Evolutionary conservation across 2,113 vertebrate species (phyloP), one percentile per base, ranked within the genome.

Genomic region (Scartelaos histophorus): DNA sequence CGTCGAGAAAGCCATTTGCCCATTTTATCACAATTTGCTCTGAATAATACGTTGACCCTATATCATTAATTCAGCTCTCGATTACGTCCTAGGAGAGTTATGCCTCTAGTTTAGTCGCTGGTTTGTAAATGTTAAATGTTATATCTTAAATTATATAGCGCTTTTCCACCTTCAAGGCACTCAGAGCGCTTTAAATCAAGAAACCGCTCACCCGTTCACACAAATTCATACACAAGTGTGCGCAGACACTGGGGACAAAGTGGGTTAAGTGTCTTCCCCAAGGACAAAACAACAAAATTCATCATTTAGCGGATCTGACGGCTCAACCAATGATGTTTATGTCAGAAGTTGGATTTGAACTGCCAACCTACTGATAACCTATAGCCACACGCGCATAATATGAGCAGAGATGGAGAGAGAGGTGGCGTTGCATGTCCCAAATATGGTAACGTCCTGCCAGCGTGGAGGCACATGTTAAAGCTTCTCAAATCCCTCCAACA

Each of bases 401-500:
- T 82, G 86, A 58, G 79, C 86, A 79, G 80, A 88, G 81, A 85
- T 79, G 83, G 81, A 71, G 79, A 81, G 81, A 71, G 79, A 81
- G 76, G 85, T 75, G 35, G 71, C 15, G 78, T 74, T 56, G 69
- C 83, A 80, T 51, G 77, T 74, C 83, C 84, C 85, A 66, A 85
- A 88, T 38, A 64, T 7, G 34, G 24, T 85, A 87, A 87, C 82
- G 73, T 79, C 82, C 87, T 68, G 80, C 79, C 72, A 83, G 80
- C 66, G 82, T 65, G 87, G 81, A 85, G 66, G 67, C 89, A 82
- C 86, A 90, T 67, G 87, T 80, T 80, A 90, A 90, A 90, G 81
- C 89, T 85, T 78, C 22, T 76, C 73, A 92, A 92, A 92, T 88
- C 92, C 88, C 88, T 77, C 77, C 75, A 79, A 90, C 92, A 93